Conservation (phyloP, 2,797 vertebrate species). For the Poecilia picta region DNA sequence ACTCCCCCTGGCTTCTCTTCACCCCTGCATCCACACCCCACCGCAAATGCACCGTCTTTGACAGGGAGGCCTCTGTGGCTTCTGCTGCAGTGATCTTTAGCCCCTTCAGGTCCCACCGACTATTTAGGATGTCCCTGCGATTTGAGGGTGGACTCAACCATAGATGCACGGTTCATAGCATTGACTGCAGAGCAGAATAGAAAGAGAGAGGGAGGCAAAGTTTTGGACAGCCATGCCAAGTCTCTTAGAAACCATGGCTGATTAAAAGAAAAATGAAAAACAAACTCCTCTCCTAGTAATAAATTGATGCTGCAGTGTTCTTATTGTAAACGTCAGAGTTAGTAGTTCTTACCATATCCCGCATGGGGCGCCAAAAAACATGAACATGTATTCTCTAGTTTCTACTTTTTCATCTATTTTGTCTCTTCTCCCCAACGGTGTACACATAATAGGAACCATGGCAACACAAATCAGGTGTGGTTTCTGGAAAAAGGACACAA, state of each 20-base stretch:
- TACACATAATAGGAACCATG: slow-evolving; percentile 71
- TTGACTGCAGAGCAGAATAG: slow-evolving; percentile 53
- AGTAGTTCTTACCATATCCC: slow-evolving; percentile 23
- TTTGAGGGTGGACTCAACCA: slow-evolving; percentile 68
- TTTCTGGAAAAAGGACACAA: slow-evolving; percentile 52
- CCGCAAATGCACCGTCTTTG: slow-evolving; percentile 74
- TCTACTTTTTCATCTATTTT: slow-evolving; percentile 24
- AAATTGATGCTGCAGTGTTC: slow-evolving; percentile 40
- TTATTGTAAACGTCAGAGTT: slow-evolving; percentile 27
- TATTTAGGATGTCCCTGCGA: slow-evolving; percentile 76
- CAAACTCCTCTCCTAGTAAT: slow-evolving; percentile 34
- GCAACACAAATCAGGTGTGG: slow-evolving; percentile 67
- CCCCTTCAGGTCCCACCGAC: slow-evolving; percentile 75
- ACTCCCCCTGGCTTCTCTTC: slow-evolving; percentile 68
- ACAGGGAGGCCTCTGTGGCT: slow-evolving; percentile 77
- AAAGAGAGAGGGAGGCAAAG: slow-evolving; percentile 59
- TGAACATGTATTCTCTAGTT: slow-evolving; percentile 22
- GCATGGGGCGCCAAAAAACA: slow-evolving; percentile 12
- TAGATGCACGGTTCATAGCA: slow-evolving; percentile 63
- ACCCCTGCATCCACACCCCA: slow-evolving; percentile 57
- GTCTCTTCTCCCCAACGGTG: slow-evolving; percentile 24
- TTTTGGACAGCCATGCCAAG: slow-evolving; percentile 48
- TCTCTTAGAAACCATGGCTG: slow-evolving; percentile 53
- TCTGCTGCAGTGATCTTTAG: slow-evolving; percentile 79
- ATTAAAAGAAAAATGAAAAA: slow-evolving; percentile 21